These are phyloP conservation scores for Leuciscus waleckii DNA, from an alignment of 2,797 vertebrate species.

Conservation along the genomic window DNA sequence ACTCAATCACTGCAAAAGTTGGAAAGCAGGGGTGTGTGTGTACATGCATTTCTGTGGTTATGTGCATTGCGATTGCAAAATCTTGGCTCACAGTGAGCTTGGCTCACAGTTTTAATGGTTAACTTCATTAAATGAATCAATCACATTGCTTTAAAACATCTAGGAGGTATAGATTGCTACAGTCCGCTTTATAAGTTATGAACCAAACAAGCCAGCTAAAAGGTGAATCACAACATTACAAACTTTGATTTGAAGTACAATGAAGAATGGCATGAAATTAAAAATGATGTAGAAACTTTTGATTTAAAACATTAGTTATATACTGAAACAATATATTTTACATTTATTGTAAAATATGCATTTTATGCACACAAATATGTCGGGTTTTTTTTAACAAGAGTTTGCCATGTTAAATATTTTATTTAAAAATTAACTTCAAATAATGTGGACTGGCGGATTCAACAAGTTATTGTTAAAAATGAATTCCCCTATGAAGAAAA, in stretches of 20 bases:
- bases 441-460: background rate
- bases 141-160: background rate
- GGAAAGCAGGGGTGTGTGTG: conserved; percentile 40
- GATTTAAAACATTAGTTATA: background rate
- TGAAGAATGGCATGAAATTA: too few relatives aligned
- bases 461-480: background rate
- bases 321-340: background rate
- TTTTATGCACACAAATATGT: background rate
- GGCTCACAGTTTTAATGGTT: background rate
- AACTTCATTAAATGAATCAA: background rate
- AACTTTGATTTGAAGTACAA: background rate
- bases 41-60: conserved; percentile 6
- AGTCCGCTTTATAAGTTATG: background rate
- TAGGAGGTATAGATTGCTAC: background rate
- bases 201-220: background rate
- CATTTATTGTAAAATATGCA: background rate
- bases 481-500: background rate
- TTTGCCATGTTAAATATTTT: background rate
- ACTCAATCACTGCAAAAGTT: conserved; percentile 55
- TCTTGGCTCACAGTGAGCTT: background rate
- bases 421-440: background rate
- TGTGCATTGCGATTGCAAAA: background rate
- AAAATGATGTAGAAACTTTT: background rate
- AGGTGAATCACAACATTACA: background rate
- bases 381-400: background rate